Evolutionary conservation across 92 coral and sea anemone species (phyloP), one percentile per base, ranked within the genome.

Genomic region (Porites rus): DNA sequence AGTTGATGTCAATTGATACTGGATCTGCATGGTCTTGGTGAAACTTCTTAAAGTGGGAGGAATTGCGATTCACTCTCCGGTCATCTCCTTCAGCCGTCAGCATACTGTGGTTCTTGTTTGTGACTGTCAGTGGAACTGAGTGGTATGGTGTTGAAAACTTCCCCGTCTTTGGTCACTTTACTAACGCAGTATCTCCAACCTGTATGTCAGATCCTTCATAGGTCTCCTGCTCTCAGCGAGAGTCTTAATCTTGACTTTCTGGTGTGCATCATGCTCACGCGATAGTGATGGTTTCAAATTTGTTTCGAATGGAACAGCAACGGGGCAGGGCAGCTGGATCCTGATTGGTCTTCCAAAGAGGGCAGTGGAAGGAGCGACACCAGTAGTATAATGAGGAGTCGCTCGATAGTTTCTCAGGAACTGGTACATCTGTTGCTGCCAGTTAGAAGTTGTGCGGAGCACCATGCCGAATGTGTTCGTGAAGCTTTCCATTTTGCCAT

Each of bases 371-470:
- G 92, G 92, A 51, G 94, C 74, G 20, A 64, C 75, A 53, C 94
- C 86, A 38, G 91, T 93, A 13, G 96, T 73, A 79, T 86, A 86
- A 78, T 87, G 95, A 4, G 95, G 91, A 22, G 90, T 92, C 6
- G 95, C 84, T 58, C 91, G 81, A 59, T 92, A 89, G 69, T 90
- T 79, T 16, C 87, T 53, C 10, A 86, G 84, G 43, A 25, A 25
- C 28, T 25, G 2, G 28, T 25, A 25, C 28, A 25, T 25, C 28
- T 25, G 28, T 25, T 1, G 28, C 28, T 25, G 1, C 28, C 28
- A 25, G 28, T 25, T 25, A 25, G 28, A 25, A 25, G 28, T 25
- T 51, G 81, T 83, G 14, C 62, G 78, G 9, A 83, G 54, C n/a
- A 62, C 80, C 72, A 80, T 79, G 63, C 46, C 72, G 25, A 87